A percentile compares a stretch with the other conserved stretches of the same genome.
Evolutionary conservation across 2,888 invertebrate species (phyloP).

Genomic region (Xanthorhoe spadicearia): DNA sequence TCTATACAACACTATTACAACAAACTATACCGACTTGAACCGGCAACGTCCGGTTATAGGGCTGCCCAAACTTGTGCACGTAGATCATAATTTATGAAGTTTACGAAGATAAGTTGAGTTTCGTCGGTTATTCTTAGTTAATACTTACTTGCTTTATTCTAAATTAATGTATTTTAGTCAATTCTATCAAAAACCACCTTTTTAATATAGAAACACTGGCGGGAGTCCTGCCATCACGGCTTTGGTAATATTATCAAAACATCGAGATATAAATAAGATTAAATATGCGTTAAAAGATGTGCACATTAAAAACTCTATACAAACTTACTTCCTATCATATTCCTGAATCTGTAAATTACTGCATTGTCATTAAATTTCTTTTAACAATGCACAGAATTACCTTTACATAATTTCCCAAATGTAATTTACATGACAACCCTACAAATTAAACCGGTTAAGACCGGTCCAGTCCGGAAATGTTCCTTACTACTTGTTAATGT

Average conservation of each 20-base stretch:
- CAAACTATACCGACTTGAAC: constrained; percentile 57
- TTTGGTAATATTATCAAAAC: no score
- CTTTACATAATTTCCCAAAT: constrained; percentile 2
- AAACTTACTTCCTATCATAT: no score
- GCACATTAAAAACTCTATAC: no score
- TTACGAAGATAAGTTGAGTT: constrained; percentile 27
- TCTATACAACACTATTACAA: constrained; percentile 61
- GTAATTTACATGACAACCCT: constrained; percentile 38
- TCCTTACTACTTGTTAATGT: constrained; percentile 76
- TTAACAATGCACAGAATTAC: no score
- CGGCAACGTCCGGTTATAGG: constrained; percentile 49
- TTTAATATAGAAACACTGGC: no score
- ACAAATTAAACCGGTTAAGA: constrained; percentile 66
- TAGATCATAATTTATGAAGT: constrained; percentile 34
- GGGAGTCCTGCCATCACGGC: no score
- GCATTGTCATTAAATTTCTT: no score
- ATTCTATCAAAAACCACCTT: no score
- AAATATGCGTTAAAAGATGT: no score
- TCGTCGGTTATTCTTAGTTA: constrained; percentile 27
- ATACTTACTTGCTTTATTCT: background rate
- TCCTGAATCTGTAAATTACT: no score
- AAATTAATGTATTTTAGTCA: background rate
- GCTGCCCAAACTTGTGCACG: constrained; percentile 51
- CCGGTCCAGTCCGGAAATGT: constrained; percentile 67
- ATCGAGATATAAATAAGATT: no score